These are phyloP conservation scores for Turnix velox DNA, from an alignment of 2,113 vertebrate genomes.

Conservation along the genomic window DNA sequence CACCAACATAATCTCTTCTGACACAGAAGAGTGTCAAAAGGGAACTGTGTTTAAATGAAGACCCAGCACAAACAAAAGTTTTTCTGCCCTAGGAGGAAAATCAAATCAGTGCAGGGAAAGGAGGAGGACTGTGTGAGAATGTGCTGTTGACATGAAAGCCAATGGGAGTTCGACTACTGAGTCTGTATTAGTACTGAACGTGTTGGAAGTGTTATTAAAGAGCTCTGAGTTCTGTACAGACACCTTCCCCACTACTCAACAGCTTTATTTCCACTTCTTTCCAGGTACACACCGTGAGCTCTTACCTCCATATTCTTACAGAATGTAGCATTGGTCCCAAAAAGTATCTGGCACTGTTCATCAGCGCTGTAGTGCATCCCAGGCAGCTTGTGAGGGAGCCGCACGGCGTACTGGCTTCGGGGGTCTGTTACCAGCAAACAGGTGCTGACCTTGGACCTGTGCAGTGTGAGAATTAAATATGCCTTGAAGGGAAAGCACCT, in stretches of 20 bases:
- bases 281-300: not conserved
- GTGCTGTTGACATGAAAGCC: not conserved
- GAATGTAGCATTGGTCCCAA: conserved; percentile 94
- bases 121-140: not conserved
- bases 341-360: conserved; percentile 96
- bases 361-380: conserved; percentile 97
- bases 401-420: conserved; percentile 79
- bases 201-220: not conserved
- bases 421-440: conserved; percentile 89
- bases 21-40: not conserved
- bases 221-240: not conserved
- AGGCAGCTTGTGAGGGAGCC: conserved; percentile 89
- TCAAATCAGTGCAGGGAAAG: not conserved
- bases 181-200: not conserved
- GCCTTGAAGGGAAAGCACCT: not conserved
- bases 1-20: not conserved
- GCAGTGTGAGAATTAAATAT: not conserved
- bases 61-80: not conserved
- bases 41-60: not conserved
- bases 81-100: not conserved
- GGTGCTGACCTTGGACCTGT: conserved; percentile 90
- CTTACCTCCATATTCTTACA: conserved; percentile 96
- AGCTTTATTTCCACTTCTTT: not conserved
- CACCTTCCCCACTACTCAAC: not conserved
- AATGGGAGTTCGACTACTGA: not conserved